Evolutionary conservation across 2,888 invertebrate species (phyloP), one percentile per base, ranked within the genome.

Genomic region (Teleiodes luculella): DNA sequence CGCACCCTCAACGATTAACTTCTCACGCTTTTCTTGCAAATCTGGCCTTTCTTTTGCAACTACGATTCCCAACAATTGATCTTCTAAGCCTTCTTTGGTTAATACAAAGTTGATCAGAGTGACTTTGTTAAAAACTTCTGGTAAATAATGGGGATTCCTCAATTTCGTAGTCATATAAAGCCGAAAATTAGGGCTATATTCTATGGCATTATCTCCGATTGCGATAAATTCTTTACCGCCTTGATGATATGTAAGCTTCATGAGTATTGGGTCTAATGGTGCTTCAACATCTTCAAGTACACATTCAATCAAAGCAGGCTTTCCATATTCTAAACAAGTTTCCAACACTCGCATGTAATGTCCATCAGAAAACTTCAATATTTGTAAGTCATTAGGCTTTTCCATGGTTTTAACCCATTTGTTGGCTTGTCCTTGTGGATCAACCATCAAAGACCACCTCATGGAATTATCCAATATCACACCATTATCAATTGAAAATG

Each of bases 351-450:
- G 92, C 93, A 95, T 94, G 72, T 95, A 96, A 81, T 94, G 93
- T 0, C 92, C 82, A 75, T 95, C 94, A 0, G 94, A 92, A 69
- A 95, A 92, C 74, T 95, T 95, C 24, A 96, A 89, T 2, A 95
- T 89, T 65, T 92, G 91, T 50, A 96, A 78, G 57, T 92, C 92
- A 73, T 93, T 93, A 0, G 89, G 81, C 72, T 94, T 95, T 81
- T 96, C 96, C 93, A 95, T 94, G 61, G 93, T 94, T 83, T 95
- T 95, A 18, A 96, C 93, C 96, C 96, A 96, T 75, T 93, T 94
- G 78, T 95, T 95, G 1, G 96, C 96, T 81, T 96, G 96, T 37
- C 93, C 93, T 83, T 96, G 95, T 1, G 96, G 96, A 84, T 96
- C 96, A 53, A 96, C 93, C 68, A 96, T 92, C 59, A 96, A 84